Evolutionary conservation across 2,888 invertebrate genomes (phyloP), one percentile per base, ranked within the genome.

Genomic region (Rhyacophila evoluta): DNA sequence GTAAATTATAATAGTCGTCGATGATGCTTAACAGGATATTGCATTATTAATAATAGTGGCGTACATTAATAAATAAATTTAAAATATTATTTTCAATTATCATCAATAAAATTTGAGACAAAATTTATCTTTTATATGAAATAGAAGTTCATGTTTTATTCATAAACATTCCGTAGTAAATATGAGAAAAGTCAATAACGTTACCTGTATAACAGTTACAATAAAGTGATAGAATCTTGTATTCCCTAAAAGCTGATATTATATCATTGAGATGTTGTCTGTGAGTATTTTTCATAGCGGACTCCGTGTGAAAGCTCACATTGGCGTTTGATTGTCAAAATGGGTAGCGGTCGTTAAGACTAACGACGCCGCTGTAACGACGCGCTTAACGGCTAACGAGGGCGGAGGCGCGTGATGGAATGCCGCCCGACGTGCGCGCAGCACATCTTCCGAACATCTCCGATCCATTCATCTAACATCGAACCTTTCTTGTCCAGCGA

Each of bases 331-430:
- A 33, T 29, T 69, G 27, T 69, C 69, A 69, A 33, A 69, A 69
- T 69, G 41, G 77, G 72, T 72, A 68, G 77, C 72, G 74, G 74
- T 77, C 72, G 79, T 76, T 75, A 75, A 74, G 15, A 25, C 72
- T 78, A 76, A 81, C 78, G 78, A 81, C 78, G 74, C 80, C 74
- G 74, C 39, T 12, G n/a, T 33, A 55, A 55, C 55, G 55, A 55
- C 72, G 33, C 75, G 75, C 37, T 74, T 78, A 77, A 55, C 77
- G 73, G 78, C 38, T 75, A 79, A 72, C 79, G 79, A 72, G 72
- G 37, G 75, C 41, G 38, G 67, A 28, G 36, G 71, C 71, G 72
- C 79, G 79, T 79, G 79, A 75, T 67, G 79, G 79, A 79, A 79
- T 79, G 79, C 67, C 15, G 75, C 68, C 28, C 41, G 27, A 28